Conservation (phyloP, 2,797 vertebrate genomes). For the Helarctos malayanus region DNA sequence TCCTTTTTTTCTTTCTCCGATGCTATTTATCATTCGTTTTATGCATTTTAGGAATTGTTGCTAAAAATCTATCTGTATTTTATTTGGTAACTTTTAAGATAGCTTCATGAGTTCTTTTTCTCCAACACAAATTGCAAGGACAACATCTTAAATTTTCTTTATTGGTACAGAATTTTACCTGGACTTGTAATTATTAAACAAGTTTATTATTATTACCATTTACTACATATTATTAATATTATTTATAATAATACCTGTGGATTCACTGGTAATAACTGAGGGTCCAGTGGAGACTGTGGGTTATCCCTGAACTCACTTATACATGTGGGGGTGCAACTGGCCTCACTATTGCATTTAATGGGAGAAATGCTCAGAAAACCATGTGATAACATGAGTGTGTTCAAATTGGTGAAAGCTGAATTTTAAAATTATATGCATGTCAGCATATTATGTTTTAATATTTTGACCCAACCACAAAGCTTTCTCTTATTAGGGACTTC, state of each 20-base stretch:
- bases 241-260: background rate
- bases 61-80: background rate
- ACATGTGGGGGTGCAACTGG: background rate
- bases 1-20: background rate
- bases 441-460: slow-evolving; percentile 22
- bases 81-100: slow-evolving; percentile 31
- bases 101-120: slow-evolving; percentile 36
- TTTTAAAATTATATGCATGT: background rate
- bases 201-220: background rate
- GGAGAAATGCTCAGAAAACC: background rate
- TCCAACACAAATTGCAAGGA: background rate
- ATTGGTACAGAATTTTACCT: slow-evolving; percentile 53
- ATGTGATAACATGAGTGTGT: background rate
- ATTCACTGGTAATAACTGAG: background rate
- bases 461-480: slow-evolving; percentile 22
- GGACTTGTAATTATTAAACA: slow-evolving; percentile 32
- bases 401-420: slow-evolving; percentile 18
- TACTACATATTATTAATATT: background rate
- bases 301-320: background rate
- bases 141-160: slow-evolving; percentile 44
- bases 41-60: background rate
- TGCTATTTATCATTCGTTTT: background rate
- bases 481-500: slow-evolving; percentile 23
- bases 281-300: background rate
- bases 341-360: background rate